Evolutionary conservation across 1,140 invertebrate genomes (phyloP).

Genomic region (Samia ricini): DNA sequence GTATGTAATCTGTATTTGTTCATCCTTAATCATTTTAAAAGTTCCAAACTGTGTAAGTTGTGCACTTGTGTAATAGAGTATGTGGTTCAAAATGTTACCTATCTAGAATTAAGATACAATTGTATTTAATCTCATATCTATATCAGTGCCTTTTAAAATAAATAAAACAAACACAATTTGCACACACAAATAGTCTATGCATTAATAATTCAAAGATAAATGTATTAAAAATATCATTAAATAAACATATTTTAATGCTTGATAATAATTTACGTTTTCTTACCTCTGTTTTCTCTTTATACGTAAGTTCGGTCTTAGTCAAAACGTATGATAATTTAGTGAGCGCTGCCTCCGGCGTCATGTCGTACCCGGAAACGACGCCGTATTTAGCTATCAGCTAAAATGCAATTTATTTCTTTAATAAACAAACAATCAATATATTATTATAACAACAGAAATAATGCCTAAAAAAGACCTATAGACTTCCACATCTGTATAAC

Average conservation of each 20-base stretch:
- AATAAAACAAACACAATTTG: too few relatives aligned
- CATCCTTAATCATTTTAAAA: too few relatives aligned
- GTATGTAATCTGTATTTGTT: too few relatives aligned
- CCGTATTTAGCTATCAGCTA: slow-evolving; percentile 78
- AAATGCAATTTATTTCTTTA: slow-evolving; percentile 10
- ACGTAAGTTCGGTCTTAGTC: slow-evolving; percentile 87
- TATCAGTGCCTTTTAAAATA: too few relatives aligned
- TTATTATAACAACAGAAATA: neutral
- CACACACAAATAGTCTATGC: too few relatives aligned
- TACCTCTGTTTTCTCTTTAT: slow-evolving; percentile 85
- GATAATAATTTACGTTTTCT: slow-evolving; percentile 13
- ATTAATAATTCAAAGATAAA: neutral
- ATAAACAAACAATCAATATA: too few relatives aligned
- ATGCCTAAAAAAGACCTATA: too few relatives aligned
- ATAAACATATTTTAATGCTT: neutral
- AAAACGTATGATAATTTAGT: slow-evolving; percentile 95
- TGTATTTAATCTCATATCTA: too few relatives aligned
- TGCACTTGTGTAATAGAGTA: too few relatives aligned
- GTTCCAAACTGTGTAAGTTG: too few relatives aligned
- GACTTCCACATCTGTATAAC: neutral
- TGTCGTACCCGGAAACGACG: slow-evolving; percentile 93
- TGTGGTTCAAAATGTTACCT: too few relatives aligned
- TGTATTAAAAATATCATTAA: neutral
- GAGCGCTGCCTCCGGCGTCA: slow-evolving; percentile 96
- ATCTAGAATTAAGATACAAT: too few relatives aligned